These are phyloP conservation scores for Lamprologus ornatipinnis DNA, from an alignment of 2,113 vertebrate species.

Conservation along the genomic window DNA sequence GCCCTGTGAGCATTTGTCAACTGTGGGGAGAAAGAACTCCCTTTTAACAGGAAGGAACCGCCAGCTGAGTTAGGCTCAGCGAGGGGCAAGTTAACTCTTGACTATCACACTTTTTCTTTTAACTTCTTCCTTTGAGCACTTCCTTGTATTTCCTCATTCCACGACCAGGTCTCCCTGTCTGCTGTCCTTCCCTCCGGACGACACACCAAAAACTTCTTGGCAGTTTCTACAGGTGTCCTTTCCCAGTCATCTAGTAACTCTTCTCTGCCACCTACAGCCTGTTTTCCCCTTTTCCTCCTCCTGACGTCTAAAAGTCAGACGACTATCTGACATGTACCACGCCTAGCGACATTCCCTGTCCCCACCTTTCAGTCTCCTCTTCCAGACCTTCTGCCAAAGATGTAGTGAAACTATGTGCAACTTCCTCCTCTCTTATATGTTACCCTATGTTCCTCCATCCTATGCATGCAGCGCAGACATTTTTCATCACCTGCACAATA, in stretches of 20 bases:
- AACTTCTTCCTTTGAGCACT: not conserved
- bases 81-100: not conserved
- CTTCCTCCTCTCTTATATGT: not conserved
- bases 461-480: not conserved
- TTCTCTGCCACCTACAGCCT: not conserved
- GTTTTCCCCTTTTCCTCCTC: not conserved
- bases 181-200: fast-evolving
- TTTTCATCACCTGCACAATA: not conserved
- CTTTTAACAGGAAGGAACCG: not conserved
- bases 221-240: not conserved
- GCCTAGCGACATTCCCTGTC: not conserved
- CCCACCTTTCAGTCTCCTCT: not conserved
- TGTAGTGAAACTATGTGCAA: not conserved
- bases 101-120: not conserved
- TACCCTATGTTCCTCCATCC: not conserved
- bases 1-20: not conserved
- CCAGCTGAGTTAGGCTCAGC: not conserved
- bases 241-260: not conserved
- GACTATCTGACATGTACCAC: not conserved
- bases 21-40: not conserved
- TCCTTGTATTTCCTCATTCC: not conserved
- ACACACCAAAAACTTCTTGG: not conserved
- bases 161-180: not conserved
- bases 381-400: not conserved
- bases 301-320: not conserved